phyloP scores from a whole-genome alignment of 2,113 vertebrate species.

The Cygnus buccinator region DNA sequence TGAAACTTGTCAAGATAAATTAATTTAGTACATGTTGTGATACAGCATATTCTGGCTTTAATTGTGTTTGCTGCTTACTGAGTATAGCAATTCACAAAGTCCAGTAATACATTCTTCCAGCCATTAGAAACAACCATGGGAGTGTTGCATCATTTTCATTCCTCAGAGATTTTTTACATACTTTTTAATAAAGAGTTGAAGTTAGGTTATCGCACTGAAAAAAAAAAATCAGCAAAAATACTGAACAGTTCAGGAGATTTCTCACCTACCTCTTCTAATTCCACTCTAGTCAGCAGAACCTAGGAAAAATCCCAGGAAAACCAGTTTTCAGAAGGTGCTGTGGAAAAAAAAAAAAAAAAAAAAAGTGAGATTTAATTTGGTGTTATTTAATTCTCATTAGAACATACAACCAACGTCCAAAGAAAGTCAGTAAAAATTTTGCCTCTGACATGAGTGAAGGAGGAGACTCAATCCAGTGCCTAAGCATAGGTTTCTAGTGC shows the following conservation, averaged over 20 bases:
- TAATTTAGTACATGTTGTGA: slow-evolving; percentile 39
- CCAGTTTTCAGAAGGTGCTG: neutral
- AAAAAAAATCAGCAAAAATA: neutral
- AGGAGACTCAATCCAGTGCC: neutral
- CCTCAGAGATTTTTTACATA: neutral
- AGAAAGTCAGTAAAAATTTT: neutral
- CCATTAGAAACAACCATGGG: neutral
- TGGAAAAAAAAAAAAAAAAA: neutral
- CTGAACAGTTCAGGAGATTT: neutral
- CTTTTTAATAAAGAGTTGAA: neutral
- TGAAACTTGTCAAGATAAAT: slow-evolving; percentile 54
- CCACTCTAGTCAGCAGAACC: neutral
- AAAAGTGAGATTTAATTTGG: neutral
- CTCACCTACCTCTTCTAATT: neutral
- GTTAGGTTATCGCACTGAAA: neutral
- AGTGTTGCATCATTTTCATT: neutral
- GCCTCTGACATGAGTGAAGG: neutral
- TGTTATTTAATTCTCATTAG: neutral
- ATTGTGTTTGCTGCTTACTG: slow-evolving; percentile 35
- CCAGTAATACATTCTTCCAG: slow-evolving; percentile 12
- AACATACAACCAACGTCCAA: neutral
- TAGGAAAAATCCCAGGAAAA: neutral
- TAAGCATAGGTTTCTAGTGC: neutral
- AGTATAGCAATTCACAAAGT: neutral
- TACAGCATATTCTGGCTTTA: slow-evolving; percentile 40